Base-by-base conservation (phyloP, 1,140 invertebrate genomes). In the Tyrophagus putrescentiae region DNA sequence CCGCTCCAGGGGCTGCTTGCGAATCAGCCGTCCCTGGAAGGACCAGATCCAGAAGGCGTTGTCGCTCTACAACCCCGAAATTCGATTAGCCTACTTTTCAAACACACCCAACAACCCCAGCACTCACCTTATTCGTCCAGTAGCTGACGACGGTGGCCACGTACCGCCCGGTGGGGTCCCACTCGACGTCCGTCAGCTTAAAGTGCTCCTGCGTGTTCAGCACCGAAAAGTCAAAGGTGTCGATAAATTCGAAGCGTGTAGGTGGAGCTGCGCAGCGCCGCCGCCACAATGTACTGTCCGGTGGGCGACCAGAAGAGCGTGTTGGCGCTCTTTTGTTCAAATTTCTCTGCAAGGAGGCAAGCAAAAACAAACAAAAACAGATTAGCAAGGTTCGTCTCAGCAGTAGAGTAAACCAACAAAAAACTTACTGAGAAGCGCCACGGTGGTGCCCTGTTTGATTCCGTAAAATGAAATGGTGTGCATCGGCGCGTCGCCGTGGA, bases 121-220 rank as follows among this genome's bases (percentile, higher is more conserved):
- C 23, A 60, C 63, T 36, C 65, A 78, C 90, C 75, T 94, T 95
- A 50, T 90, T 86, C 66, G 92, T 95, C 84, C 93, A 95, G 60
- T 82, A 86, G 1, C 90, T 94, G 7, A 96, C 91, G 5, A 83
- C 87, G 0, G 92, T 95, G 16, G 91, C 84, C 16, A 98, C 90
- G 72, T 96, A 99, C 68, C 95, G 79, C 18, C 95, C 95, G 29
- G 94, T 98, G 5, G 95, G 94, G 76, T 99, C 96, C 96, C 96
- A 99, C 72, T 97, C 93, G 3, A 96, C 85, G 68, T 96, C 91
- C 0, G 89, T 93, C 66, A 85, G 84, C 78, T 88, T 77, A 72
- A 90, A 96, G 75, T 97, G 93, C 71, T 96, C 93, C 0, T 83
- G 83, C 1, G 83, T 81, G 66, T 87, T 85, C 86, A 94, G 96